A percentile compares a stretch with the other conserved stretches of the same genome.
Conservation (phyloP, 2,113 vertebrate genomes). For the Aptenodytes forsteri region DNA sequence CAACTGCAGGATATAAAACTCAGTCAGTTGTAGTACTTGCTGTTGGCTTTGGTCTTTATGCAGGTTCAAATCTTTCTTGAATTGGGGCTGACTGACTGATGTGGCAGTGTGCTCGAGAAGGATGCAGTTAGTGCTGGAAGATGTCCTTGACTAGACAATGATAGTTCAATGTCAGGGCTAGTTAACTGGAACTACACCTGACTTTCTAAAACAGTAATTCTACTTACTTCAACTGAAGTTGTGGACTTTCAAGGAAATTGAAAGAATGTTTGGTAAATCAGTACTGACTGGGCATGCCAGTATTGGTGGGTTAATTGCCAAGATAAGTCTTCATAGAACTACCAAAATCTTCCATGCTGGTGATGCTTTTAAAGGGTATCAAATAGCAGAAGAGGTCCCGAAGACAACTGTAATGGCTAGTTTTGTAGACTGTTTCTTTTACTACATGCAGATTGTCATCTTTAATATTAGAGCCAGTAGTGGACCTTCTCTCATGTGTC, state of each 20-base stretch:
- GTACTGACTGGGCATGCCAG: not conserved
- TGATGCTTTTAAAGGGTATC: not conserved
- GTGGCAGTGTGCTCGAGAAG: not conserved
- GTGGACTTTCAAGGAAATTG: not conserved
- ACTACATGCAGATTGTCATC: not conserved
- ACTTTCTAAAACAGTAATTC: not conserved
- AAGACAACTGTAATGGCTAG: not conserved
- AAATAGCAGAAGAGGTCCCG: not conserved
- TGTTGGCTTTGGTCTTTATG: not conserved
- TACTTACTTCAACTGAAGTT: not conserved
- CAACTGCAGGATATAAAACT: not conserved
- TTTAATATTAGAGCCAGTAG: not conserved
- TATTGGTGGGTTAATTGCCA: not conserved
- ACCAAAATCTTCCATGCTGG: not conserved
- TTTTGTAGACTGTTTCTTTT: not conserved
- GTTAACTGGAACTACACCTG: not conserved
- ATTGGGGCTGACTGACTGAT: not conserved
- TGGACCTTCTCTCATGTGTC: not conserved
- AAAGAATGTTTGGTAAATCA: not conserved
- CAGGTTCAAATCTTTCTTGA: not conserved
- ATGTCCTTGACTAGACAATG: not conserved
- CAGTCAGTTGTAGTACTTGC: not conserved
- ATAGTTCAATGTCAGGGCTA: accelerated
- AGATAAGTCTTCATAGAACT: not conserved
- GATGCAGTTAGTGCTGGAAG: not conserved